Evolutionary conservation across 2,888 invertebrate species (phyloP).

Genomic region (Lobophora halterata): DNA sequence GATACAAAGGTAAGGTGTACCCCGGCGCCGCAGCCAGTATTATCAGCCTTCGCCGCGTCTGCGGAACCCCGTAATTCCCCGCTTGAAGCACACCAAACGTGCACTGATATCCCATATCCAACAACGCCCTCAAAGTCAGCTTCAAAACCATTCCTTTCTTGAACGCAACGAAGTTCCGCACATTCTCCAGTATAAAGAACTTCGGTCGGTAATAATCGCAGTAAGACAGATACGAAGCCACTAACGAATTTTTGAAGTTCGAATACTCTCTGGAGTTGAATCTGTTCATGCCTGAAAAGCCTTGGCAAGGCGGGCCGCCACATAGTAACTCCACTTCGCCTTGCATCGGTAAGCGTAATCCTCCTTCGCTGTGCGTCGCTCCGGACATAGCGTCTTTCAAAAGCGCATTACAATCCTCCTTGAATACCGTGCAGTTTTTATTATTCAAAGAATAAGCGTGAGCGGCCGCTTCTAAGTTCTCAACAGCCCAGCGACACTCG

Average conservation of each 20-base stretch:
- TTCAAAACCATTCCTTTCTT: conserved; percentile 91
- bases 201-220: conserved; percentile 92
- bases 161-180: conserved; percentile 91
- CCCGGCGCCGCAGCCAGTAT: conserved; percentile 92
- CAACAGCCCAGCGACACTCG: conserved; percentile 90
- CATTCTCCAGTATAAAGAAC: conserved; percentile 92
- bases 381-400: conserved; percentile 85
- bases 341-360: conserved; percentile 83
- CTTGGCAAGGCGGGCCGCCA: conserved; percentile 94
- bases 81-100: conserved; percentile 93
- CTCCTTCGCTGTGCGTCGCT: conserved; percentile 67
- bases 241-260: conserved; percentile 91
- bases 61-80: conserved; percentile 92
- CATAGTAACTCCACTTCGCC: conserved; percentile 92
- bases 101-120: conserved; percentile 93
- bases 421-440: conserved; percentile 86
- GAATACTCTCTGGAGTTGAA: conserved; percentile 93
- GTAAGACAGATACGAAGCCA: conserved; percentile 90
- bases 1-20: conserved; percentile 85
- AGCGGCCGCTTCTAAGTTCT: conserved; percentile 88
- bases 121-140: conserved; percentile 86
- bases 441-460: conserved; percentile 90
- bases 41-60: conserved; percentile 88
- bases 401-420: conserved; percentile 90
- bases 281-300: conserved; percentile 94